Conservation (phyloP, 2,113 vertebrate genomes). For the Chascanopsetta lugubris region DNA sequence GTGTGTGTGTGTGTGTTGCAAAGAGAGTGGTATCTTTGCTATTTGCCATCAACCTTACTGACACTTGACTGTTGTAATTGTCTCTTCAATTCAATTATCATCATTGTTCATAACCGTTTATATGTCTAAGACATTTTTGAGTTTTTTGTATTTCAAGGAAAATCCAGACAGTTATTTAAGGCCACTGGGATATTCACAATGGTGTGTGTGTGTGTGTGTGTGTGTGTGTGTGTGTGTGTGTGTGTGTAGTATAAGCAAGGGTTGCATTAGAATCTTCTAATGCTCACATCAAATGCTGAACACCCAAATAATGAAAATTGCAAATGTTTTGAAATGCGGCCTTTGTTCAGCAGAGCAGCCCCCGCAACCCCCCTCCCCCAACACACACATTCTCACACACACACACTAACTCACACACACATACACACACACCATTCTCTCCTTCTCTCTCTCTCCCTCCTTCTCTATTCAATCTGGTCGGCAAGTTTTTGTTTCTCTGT, state of each 20-base stretch:
- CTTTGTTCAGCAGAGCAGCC: too few relatives aligned
- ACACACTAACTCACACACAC: neutral
- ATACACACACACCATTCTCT: too few relatives aligned
- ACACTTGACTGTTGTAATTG: neutral
- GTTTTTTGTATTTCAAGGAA: constrained; percentile 61
- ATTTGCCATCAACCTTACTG: neutral
- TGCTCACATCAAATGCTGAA: constrained; percentile 5
- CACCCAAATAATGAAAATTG: too few relatives aligned
- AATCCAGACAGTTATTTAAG: constrained; percentile 69
- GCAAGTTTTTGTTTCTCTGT: neutral
- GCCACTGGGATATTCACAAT: constrained; percentile 63
- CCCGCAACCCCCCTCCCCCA: too few relatives aligned
- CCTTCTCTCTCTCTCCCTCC: too few relatives aligned
- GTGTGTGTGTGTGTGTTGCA: constrained; percentile 12
- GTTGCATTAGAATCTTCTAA: constrained; percentile 57
- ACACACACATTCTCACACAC: too few relatives aligned
- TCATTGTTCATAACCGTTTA: neutral
- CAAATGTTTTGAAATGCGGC: too few relatives aligned
- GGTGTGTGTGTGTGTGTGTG: constrained; percentile 25
- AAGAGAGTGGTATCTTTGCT: constrained; percentile 3
- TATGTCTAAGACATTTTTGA: constrained; percentile 6
- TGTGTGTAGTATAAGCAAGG: constrained; percentile 38
- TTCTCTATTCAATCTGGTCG: neutral
- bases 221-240: constrained; percentile 1
- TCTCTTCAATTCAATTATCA: constrained; percentile 6